Evolutionary conservation across 1,140 invertebrate species (phyloP).

Genomic region (Cydia pomonella): DNA sequence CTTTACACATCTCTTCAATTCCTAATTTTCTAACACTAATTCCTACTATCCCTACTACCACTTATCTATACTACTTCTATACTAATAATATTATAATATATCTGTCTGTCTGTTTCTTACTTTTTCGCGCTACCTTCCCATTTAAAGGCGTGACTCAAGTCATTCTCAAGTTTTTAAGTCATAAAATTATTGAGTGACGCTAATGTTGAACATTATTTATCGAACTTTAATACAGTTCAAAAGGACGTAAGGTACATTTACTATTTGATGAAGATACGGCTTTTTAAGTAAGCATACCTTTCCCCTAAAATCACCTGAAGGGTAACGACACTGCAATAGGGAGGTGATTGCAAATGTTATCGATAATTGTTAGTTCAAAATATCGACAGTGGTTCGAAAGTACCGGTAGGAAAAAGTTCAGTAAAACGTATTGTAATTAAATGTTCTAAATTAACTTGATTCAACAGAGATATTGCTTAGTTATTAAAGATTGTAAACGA

Average conservation of each 20-base stretch:
- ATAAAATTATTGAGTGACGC: constrained; percentile 17
- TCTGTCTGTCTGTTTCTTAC: no score
- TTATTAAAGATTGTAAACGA: background rate
- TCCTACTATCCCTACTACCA: no score
- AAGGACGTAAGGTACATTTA: background rate
- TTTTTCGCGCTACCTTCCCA: no score
- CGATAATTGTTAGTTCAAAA: background rate
- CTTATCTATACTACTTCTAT: no score
- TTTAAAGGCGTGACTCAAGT: background rate
- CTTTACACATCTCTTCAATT: no score
- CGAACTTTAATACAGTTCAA: background rate
- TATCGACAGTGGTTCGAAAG: background rate
- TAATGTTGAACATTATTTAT: constrained; percentile 10
- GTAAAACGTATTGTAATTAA: no score
- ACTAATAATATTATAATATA: no score
- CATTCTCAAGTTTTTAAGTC: background rate
- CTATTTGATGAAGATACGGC: background rate
- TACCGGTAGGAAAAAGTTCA: no score
- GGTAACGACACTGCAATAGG: constrained; percentile 1
- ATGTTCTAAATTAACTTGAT: background rate
- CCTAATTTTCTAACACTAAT: no score
- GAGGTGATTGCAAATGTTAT: background rate
- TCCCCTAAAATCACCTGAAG: constrained; percentile 25
- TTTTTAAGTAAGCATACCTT: background rate
- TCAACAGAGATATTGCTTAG: background rate